Evolutionary conservation across 2,797 vertebrate species (phyloP).

Genomic region (Siniperca scherzeri): DNA sequence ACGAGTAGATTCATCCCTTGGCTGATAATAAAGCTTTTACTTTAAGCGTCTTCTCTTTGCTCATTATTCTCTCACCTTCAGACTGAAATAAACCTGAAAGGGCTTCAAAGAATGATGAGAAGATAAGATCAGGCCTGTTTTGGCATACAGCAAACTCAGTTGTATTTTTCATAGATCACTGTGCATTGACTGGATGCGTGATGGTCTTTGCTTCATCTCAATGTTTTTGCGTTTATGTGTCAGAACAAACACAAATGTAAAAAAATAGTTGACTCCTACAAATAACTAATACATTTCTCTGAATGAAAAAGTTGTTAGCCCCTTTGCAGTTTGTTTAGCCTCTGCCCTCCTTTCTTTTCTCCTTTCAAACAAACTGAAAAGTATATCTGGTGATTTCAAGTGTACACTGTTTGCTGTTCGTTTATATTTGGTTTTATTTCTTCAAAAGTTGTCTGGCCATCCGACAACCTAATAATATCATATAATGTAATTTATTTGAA

Average conservation of each 20-base stretch:
- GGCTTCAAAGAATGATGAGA: slow-evolving; percentile 46
- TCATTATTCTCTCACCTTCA: slow-evolving; percentile 61
- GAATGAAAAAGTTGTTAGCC: background rate
- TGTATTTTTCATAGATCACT: slow-evolving; percentile 28
- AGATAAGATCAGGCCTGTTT: slow-evolving; percentile 40
- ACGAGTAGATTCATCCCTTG: slow-evolving; percentile 10
- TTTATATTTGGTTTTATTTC: background rate
- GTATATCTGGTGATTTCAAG: background rate
- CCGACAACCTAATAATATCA: background rate
- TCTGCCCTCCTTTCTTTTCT: background rate
- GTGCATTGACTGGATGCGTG: background rate
- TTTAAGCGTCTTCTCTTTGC: slow-evolving; percentile 36
- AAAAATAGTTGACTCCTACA: background rate
- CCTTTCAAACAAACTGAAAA: background rate
- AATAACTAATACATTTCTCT: slow-evolving; percentile 6
- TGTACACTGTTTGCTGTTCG: background rate
- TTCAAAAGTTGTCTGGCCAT: background rate
- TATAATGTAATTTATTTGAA: background rate
- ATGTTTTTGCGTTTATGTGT: slow-evolving; percentile 13
- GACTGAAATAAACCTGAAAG: slow-evolving; percentile 42
- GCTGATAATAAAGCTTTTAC: slow-evolving; percentile 39
- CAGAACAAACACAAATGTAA: slow-evolving; percentile 11
- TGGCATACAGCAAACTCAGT: slow-evolving; percentile 13
- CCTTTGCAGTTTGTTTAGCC: slow-evolving; percentile 1
- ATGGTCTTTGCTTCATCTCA: slow-evolving; percentile 14